Evolutionary conservation across 1,140 invertebrate genomes (phyloP).

Genomic region (Drosophila quadrilineata): DNA sequence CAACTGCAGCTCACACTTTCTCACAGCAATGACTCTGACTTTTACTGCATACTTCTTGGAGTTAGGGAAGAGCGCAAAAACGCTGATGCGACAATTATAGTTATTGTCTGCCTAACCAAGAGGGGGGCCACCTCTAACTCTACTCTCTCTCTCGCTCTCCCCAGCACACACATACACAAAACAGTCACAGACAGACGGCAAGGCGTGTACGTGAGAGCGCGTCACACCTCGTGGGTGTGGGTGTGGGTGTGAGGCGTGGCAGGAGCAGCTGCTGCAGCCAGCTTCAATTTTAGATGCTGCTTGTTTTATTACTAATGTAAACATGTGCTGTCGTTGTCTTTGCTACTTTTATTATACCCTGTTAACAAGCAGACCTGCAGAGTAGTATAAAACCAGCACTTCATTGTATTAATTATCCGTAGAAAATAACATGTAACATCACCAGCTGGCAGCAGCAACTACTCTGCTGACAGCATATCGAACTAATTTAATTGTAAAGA

Average conservation of each 20-base stretch:
- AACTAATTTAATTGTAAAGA: no score
- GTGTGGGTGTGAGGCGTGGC: slow-evolving; percentile 8
- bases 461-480: no score
- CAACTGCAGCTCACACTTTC: neutral
- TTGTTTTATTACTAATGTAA: slow-evolving; percentile 74
- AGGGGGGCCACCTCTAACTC: slow-evolving; percentile 8
- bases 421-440: no score
- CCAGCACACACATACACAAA: neutral
- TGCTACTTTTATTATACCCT: slow-evolving; percentile 1
- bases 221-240: slow-evolving; percentile 23
- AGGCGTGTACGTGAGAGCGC: slow-evolving; percentile 50
- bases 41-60: slow-evolving; percentile 60
- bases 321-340: slow-evolving; percentile 41
- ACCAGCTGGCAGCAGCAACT: no score
- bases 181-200: neutral
- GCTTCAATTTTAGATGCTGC: slow-evolving; percentile 55
- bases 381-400: neutral
- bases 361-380: neutral
- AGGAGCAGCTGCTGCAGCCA: slow-evolving; percentile 26
- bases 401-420: no score
- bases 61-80: slow-evolving; percentile 40
- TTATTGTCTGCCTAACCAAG: slow-evolving; percentile 68
- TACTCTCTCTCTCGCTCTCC: no score
- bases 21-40: slow-evolving; percentile 39
- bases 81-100: slow-evolving; percentile 77